These are phyloP conservation scores for Alauda arvensis DNA, from an alignment of 2,797 vertebrate genomes.

Conservation along the genomic window DNA sequence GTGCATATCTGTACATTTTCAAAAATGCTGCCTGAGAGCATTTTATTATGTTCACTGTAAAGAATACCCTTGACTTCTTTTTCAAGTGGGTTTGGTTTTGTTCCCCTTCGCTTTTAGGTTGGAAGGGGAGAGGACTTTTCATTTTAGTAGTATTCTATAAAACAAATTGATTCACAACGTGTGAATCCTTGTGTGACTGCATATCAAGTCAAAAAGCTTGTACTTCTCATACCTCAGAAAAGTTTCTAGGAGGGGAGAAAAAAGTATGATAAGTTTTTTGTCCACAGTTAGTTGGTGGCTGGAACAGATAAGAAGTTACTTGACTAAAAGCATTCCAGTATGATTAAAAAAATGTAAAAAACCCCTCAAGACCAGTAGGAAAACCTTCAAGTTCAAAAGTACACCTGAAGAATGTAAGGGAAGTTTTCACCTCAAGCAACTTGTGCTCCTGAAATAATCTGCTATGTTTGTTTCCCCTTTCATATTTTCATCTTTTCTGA, in stretches of 20 bases:
- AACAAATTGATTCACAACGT: neutral
- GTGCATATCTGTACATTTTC: neutral
- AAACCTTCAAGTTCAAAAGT: neutral
- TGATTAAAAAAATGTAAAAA: neutral
- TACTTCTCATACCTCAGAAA: neutral
- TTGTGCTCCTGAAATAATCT: neutral
- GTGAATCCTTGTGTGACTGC: neutral
- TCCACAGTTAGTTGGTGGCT: neutral
- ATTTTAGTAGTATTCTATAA: neutral
- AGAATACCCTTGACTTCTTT: neutral
- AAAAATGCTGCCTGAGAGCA: neutral
- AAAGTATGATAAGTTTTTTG: neutral
- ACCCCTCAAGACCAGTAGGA: neutral
- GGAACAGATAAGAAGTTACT: neutral
- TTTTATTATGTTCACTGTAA: neutral
- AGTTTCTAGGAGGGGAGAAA: neutral
- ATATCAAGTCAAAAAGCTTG: neutral
- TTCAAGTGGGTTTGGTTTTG: neutral
- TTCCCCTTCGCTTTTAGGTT: neutral
- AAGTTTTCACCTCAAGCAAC: neutral
- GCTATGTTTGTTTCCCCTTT: neutral
- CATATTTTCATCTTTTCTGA: neutral
- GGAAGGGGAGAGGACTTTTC: neutral
- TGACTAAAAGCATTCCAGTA: neutral
- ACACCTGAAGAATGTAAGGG: neutral